phyloP scores from a whole-genome alignment of 2,888 invertebrate species.

The Leucania comma region DNA sequence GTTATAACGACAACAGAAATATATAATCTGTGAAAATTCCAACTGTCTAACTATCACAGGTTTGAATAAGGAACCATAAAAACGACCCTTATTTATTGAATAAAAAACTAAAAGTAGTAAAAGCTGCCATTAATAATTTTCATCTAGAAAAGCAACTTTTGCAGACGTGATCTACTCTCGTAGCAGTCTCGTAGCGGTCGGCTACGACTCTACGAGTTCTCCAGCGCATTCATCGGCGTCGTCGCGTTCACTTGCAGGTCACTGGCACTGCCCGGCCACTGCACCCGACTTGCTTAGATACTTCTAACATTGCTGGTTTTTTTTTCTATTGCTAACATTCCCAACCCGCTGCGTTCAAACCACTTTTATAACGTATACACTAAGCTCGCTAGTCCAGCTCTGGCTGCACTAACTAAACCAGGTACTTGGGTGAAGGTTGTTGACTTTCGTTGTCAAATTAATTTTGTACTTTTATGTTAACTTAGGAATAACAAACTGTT shows the following conservation, averaged over 20 bases:
- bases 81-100: constrained; percentile 12
- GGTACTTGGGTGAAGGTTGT: constrained; percentile 50
- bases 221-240: constrained; percentile 68
- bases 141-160: constrained; percentile 33
- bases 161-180: constrained; percentile 54
- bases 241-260: constrained; percentile 80
- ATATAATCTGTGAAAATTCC: no score
- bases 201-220: constrained; percentile 76
- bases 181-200: constrained; percentile 76
- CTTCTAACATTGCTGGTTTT: constrained; percentile 88
- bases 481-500: constrained; percentile 4
- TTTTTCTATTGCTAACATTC: constrained; percentile 87
- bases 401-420: constrained; percentile 40
- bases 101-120: neutral
- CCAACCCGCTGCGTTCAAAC: constrained; percentile 77
- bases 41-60: no score
- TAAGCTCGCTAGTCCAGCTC: constrained; percentile 30
- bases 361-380: constrained; percentile 68
- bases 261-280: constrained; percentile 88
- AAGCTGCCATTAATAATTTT: constrained; percentile 31
- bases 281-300: constrained; percentile 89
- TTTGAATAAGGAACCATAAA: no score
- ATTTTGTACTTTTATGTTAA: constrained; percentile 18
- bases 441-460: constrained; percentile 33
- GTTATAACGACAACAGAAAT: no score